Conservation (phyloP, 92 coral and sea anemone species). For the Porites cylindrica region DNA sequence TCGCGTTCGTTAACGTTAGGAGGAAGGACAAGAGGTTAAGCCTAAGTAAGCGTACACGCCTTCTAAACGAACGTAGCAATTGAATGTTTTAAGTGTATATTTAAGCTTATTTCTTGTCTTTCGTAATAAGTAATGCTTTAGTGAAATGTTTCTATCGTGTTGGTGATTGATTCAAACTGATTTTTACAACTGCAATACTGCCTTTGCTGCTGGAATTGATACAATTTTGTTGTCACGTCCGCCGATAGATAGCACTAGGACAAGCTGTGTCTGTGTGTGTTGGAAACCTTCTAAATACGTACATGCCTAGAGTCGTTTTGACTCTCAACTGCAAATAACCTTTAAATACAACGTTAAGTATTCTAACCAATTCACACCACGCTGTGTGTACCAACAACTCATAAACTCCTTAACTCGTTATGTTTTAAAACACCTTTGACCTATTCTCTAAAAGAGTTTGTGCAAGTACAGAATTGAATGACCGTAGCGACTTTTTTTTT, state of each 20-base stretch:
- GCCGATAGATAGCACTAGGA: no score
- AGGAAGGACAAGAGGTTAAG: constrained; percentile 26
- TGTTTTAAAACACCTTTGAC: constrained; percentile 46
- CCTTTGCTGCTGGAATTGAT: neutral
- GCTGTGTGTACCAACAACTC: constrained; percentile 37
- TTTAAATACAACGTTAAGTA: constrained; percentile 8
- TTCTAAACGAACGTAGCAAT: neutral
- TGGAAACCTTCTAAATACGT: no score
- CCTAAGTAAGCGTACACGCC: neutral
- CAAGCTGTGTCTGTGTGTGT: no score
- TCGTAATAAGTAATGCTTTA: neutral
- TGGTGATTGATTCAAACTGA: neutral
- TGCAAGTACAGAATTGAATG: neutral
- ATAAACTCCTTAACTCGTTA: constrained; percentile 21
- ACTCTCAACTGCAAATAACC: neutral
- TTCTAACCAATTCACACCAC: constrained; percentile 1
- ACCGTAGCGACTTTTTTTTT: neutral
- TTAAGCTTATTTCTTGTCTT: neutral
- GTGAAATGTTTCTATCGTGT: neutral
- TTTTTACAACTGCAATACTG: neutral
- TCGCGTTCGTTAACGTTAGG: constrained; percentile 19
- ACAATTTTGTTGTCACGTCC: neutral
- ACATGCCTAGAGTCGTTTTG: no score
- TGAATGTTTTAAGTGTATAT: neutral
- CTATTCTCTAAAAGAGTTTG: neutral